A percentile compares a stretch with the other conserved stretches of the same genome.
These are phyloP conservation scores for Podarcis cretensis DNA, from an alignment of 2,113 vertebrate species.

Conservation along the genomic window DNA sequence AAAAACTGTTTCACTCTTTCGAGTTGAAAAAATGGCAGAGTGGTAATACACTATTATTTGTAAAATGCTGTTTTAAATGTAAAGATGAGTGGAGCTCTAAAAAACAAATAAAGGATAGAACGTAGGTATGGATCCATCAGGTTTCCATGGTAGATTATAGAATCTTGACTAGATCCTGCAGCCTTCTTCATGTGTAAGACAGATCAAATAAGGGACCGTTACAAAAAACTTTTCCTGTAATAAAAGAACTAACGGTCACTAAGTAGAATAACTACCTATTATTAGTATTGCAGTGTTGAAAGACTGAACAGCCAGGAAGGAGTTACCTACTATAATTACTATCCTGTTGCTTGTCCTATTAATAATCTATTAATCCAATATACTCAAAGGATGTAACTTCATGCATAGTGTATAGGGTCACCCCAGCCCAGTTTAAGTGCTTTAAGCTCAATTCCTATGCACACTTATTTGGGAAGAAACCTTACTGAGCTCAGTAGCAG, in stretches of 20 bases:
- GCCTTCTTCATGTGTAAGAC: not conserved
- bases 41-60: not conserved
- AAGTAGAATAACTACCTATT: not conserved
- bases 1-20: not conserved
- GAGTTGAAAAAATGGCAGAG: not conserved
- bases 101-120: not conserved
- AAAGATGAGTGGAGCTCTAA: not conserved
- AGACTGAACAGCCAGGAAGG: not conserved
- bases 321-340: not conserved
- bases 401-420: not conserved
- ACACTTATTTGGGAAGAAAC: not conserved
- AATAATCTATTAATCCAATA: not conserved
- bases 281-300: not conserved
- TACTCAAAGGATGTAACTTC: not conserved
- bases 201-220: not conserved
- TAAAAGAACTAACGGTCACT: not conserved
- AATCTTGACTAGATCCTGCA: not conserved
- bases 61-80: not conserved
- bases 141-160: not conserved
- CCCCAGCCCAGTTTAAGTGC: not conserved
- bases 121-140: not conserved
- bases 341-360: not conserved
- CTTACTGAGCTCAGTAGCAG: not conserved
- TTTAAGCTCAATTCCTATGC: not conserved
- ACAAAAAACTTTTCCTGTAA: not conserved